Conservation (phyloP, 2,888 invertebrate species). For the Polymixis flavicincta region DNA sequence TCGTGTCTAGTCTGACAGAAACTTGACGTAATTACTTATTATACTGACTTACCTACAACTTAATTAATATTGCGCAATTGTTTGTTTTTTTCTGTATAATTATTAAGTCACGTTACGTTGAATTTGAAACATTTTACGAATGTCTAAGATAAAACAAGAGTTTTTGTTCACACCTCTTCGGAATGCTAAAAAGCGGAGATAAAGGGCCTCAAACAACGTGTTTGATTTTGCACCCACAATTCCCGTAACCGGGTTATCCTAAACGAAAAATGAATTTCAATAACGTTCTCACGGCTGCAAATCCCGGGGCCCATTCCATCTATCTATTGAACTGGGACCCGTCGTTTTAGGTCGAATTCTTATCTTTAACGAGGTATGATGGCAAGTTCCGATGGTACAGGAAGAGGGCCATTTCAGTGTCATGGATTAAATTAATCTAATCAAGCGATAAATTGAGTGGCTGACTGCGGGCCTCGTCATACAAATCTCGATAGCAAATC, state of each 20-base stretch:
- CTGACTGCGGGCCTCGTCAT: constrained; percentile 63
- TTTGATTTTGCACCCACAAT: constrained; percentile 49
- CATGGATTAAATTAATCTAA: constrained; percentile 88
- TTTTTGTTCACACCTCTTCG: constrained; percentile 40
- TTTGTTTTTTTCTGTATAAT: constrained; percentile 21
- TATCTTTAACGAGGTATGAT: constrained; percentile 82
- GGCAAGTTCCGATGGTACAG: constrained; percentile 82
- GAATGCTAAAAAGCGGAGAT: constrained; percentile 53
- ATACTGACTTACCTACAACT: constrained; percentile 23
- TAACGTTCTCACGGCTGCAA: constrained; percentile 64
- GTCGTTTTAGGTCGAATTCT: constrained; percentile 78
- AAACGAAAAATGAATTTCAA: constrained; percentile 64
- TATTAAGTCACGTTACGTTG: constrained; percentile 15
- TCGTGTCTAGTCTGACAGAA: constrained; percentile 19
- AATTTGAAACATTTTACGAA: constrained; percentile 25
- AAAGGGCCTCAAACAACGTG: constrained; percentile 43
- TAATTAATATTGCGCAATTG: constrained; percentile 29
- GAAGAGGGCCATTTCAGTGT: constrained; percentile 86
- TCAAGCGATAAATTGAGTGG: constrained; percentile 84
- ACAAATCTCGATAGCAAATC: constrained; percentile 52
- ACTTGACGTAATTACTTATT: constrained; percentile 24
- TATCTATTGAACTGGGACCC: constrained; percentile 66
- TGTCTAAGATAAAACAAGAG: constrained; percentile 8
- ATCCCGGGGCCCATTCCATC: constrained; percentile 66
- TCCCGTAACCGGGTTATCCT: constrained; percentile 46